phyloP scores from a whole-genome alignment of 2,113 vertebrate species.

The Tachysurus vachellii region DNA sequence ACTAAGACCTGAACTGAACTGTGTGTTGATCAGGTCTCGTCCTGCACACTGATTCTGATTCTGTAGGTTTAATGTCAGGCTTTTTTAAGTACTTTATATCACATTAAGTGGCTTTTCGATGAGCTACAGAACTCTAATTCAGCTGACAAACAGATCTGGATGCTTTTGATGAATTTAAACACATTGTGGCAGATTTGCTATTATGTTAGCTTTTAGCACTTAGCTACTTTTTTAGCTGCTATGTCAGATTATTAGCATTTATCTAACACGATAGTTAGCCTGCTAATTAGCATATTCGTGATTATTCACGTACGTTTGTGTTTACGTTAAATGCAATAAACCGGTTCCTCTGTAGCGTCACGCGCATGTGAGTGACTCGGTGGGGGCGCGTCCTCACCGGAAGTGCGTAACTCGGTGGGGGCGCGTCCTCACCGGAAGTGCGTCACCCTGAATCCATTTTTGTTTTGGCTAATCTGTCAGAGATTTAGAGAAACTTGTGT shows the following conservation, averaged over 20 bases:
- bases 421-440: conserved; percentile 13
- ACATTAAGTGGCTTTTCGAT: too few species aligned
- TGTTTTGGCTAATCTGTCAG: neutral
- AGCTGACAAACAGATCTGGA: too few species aligned
- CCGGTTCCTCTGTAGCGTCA: neutral
- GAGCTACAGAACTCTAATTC: too few species aligned
- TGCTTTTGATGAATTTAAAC: too few species aligned
- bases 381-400: too few species aligned
- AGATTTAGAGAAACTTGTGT: neutral
- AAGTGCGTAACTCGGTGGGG: neutral
- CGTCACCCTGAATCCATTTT: neutral
- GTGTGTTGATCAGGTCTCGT: neutral
- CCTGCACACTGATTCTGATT: neutral
- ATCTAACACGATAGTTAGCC: neutral
- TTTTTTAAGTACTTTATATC: too few species aligned
- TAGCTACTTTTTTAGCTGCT: neutral
- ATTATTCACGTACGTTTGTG: neutral
- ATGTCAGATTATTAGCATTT: neutral
- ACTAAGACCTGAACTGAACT: too few species aligned
- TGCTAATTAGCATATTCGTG: neutral
- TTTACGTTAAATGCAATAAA: neutral
- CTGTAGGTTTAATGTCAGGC: neutral
- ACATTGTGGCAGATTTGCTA: too few species aligned
- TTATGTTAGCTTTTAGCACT: neutral
- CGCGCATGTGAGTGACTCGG: neutral